Evolutionary conservation across 2,113 vertebrate species (phyloP).

Genomic region (Gavialis gangeticus): DNA sequence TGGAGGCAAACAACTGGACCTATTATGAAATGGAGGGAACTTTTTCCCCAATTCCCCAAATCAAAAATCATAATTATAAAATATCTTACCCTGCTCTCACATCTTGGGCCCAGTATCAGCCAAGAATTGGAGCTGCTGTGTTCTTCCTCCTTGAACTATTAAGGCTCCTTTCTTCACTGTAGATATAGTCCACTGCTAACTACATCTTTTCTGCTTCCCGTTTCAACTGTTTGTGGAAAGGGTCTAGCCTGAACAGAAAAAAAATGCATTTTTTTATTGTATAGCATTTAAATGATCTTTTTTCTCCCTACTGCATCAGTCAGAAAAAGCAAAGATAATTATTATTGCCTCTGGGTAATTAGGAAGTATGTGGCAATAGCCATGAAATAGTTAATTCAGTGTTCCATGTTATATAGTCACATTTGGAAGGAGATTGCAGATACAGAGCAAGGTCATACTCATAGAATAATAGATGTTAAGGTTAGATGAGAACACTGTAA

Average conservation of each 20-base stretch:
- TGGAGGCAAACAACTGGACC: accelerated
- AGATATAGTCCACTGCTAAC: neutral
- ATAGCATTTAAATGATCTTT: neutral
- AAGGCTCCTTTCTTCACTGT: neutral
- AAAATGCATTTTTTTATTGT: neutral
- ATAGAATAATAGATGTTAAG: too few species aligned
- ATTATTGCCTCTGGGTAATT: neutral
- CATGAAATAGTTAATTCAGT: too few species aligned
- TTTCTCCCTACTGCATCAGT: neutral
- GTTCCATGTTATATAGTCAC: too few species aligned
- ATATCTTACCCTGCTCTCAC: neutral
- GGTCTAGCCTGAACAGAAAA: neutral
- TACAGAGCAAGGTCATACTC: too few species aligned
- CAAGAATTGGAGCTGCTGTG: neutral
- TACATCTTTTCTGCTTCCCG: neutral
- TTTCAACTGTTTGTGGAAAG: neutral
- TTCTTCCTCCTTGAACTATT: neutral
- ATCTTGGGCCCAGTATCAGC: neutral
- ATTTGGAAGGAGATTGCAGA: too few species aligned
- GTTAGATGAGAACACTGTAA: too few species aligned
- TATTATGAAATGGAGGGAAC: neutral
- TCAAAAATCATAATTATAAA: neutral
- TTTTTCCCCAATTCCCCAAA: neutral
- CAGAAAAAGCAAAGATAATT: neutral
- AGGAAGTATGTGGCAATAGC: too few species aligned